These are phyloP conservation scores for Lypha dubia DNA, from an alignment of 2,888 invertebrate genomes.

Conservation along the genomic window DNA sequence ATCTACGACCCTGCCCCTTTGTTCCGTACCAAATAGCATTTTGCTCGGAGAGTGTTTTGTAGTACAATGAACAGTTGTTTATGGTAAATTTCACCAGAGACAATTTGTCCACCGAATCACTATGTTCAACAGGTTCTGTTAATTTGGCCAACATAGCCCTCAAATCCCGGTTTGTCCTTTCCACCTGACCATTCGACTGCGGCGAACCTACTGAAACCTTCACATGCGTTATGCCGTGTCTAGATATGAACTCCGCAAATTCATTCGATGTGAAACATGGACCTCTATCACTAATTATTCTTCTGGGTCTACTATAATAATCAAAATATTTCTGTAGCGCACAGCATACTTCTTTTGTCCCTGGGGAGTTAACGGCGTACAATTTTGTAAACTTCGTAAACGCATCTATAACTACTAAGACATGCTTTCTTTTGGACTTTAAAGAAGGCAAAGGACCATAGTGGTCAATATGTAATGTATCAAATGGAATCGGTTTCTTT, in stretches of 20 bases:
- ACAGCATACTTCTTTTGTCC: too few species aligned
- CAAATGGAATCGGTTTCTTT: not conserved
- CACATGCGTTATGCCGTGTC: not conserved
- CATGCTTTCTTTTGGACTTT: not conserved
- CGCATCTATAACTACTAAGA: not conserved
- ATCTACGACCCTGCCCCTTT: too few species aligned
- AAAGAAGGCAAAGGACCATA: not conserved
- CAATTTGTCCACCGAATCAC: not conserved
- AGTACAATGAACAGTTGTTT: not conserved
- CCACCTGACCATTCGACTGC: not conserved
- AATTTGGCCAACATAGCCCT: not conserved
- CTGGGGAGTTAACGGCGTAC: too few species aligned
- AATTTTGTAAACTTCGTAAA: too few species aligned
- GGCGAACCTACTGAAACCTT: not conserved
- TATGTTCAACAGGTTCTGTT: not conserved
- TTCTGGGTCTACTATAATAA: too few species aligned
- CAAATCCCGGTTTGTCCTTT: not conserved
- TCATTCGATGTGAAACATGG: too few species aligned
- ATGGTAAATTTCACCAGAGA: not conserved
- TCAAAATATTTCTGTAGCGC: too few species aligned
- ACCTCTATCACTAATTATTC: too few species aligned
- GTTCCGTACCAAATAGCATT: not conserved
- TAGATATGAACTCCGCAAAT: not conserved
- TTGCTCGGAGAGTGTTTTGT: not conserved
- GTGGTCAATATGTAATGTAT: not conserved